Evolutionary conservation across 2,797 vertebrate genomes (phyloP).

Genomic region (Thripadectes ignobilis): DNA sequence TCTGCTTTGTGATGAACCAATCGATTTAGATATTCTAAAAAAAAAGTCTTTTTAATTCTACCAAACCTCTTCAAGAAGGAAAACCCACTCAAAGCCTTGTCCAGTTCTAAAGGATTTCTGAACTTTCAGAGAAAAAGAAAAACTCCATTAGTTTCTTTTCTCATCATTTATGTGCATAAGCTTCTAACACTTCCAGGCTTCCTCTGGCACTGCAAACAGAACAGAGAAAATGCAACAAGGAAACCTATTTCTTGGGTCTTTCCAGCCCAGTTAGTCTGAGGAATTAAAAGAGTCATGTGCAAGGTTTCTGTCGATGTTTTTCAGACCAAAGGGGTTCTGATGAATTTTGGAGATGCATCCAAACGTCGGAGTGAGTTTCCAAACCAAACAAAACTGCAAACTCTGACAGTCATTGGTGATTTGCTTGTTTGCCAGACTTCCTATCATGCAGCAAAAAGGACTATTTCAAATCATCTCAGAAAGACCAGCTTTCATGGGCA

Average conservation of each 20-base stretch:
- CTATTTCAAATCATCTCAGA: neutral
- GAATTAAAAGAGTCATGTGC: neutral
- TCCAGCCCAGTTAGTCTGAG: slow-evolving; percentile 23
- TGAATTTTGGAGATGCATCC: slow-evolving; percentile 35
- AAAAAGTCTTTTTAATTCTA: neutral
- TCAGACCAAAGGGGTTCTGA: neutral
- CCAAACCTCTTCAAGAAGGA: neutral
- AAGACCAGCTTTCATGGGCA: neutral
- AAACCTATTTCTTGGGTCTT: neutral
- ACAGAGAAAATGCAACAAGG: neutral
- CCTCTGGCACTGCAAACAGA: neutral
- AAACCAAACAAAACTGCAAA: slow-evolving; percentile 24
- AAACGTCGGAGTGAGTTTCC: neutral
- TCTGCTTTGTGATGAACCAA: neutral
- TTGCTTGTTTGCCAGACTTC: neutral
- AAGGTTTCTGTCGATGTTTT: neutral
- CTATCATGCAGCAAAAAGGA: neutral
- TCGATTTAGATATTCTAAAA: neutral
- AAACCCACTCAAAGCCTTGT: neutral
- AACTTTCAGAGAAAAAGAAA: neutral
- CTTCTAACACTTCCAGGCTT: neutral
- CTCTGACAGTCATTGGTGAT: neutral
- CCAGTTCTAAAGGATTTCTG: neutral
- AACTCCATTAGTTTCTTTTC: neutral
- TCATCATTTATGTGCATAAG: neutral